These are phyloP conservation scores for Acipenser ruthenus DNA, from an alignment of 2,797 vertebrate genomes.

Conservation along the genomic window DNA sequence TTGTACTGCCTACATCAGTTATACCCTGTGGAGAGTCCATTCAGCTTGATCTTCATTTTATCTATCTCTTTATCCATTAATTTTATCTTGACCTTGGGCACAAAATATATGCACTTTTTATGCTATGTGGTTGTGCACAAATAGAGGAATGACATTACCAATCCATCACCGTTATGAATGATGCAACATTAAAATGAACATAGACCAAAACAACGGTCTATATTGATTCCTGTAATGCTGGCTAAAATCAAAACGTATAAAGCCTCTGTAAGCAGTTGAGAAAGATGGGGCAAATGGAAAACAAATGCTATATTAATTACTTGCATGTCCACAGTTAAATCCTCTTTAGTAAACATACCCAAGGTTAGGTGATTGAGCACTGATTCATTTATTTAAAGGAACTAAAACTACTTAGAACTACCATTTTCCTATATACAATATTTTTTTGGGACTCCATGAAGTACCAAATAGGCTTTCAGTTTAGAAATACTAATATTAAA, in stretches of 20 bases:
- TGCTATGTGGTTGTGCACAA: constrained; percentile 59
- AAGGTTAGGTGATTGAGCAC: no score
- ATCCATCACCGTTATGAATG: constrained; percentile 87
- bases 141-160: constrained; percentile 67
- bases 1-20: constrained; percentile 62
- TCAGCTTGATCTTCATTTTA: constrained; percentile 80
- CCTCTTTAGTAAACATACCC: no score
- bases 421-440: no score
- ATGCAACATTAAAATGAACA: constrained; percentile 70
- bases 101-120: constrained; percentile 65
- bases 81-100: constrained; percentile 76
- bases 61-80: constrained; percentile 79
- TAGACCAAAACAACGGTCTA: constrained; percentile 61
- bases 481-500: no score
- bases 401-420: no score
- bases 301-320: no score
- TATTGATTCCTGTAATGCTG: constrained; percentile 51
- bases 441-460: no score
- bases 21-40: constrained; percentile 66
- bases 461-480: no score
- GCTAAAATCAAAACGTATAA: neutral
- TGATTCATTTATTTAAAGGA: no score
- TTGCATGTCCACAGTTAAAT: no score
- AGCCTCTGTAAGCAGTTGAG: no score
- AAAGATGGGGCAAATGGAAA: no score